Evolutionary conservation across 2,797 vertebrate genomes (phyloP), one percentile per base, ranked within the genome.

Genomic region (Acipenser ruthenus): DNA sequence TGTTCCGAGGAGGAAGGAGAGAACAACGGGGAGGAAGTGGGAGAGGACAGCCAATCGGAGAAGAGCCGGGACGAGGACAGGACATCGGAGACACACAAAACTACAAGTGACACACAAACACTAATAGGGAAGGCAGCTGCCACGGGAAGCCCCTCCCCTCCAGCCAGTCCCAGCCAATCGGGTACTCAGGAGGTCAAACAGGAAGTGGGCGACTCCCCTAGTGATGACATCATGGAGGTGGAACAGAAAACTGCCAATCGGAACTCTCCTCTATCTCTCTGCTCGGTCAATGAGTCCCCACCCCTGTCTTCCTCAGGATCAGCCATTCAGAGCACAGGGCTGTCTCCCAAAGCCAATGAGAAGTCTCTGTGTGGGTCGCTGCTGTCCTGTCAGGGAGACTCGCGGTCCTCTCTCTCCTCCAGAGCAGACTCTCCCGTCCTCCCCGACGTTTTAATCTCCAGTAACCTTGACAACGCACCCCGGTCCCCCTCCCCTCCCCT

Each of bases 101-200:
- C 23, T 37, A 37, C 23, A 37, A 37, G 23, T 37, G 23, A 4
- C 23, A 37, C 23, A 61, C 10, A 60, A 62, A 13, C 73, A 73
- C 2, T 74, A 6, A 73, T 0, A 50, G 64, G 50, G 76, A 72
- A 1, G 55, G 72, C 6, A 8, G 23, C 64, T 0, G n/a, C 65
- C 53, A 76, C 71, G 0, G 73, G 75, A 60, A 13, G 67, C 67
- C 71, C 75, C 13, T 83, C 79, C 37, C 74, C 79, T 0, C 65
- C 62, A 0, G 73, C 82, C 71, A 83, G 77, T 53, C 83, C 80
- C 62, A 74, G 75, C 73, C 84, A 82, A 63, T 79, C 83, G 1
- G 80, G 82, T 67, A 51, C 74, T 6, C 1, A 4, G 67, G 70
- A 71, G 52, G 23, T 37, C 23, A 37, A 18, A 60, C 56, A 68